These are phyloP conservation scores for Strigops habroptila DNA, from an alignment of 2,113 vertebrate genomes.

Conservation along the genomic window DNA sequence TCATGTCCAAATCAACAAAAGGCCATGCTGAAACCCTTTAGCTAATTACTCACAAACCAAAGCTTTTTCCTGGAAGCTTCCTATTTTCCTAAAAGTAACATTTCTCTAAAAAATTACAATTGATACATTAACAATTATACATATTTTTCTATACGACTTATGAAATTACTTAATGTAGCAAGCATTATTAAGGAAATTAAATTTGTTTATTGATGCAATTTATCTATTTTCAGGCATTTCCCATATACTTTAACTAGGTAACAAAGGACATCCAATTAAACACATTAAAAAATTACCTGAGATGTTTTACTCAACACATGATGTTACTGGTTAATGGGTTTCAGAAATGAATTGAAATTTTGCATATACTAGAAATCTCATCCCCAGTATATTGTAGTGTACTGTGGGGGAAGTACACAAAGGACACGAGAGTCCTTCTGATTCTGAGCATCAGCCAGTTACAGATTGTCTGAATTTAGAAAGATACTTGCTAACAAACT, in stretches of 20 bases:
- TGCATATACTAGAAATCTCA: neutral
- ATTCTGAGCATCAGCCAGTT: neutral
- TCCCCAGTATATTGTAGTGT: neutral
- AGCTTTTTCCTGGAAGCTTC: slow-evolving; percentile 19
- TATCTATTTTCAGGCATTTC: neutral
- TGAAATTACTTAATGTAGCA: neutral
- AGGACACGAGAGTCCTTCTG: neutral
- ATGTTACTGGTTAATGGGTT: neutral
- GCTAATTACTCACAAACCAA: slow-evolving; percentile 44
- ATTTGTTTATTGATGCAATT: slow-evolving; percentile 7
- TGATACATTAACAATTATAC: slow-evolving; percentile 44
- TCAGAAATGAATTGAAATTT: neutral
- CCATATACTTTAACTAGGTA: neutral
- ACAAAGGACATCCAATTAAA: neutral
- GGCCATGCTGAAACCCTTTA: neutral
- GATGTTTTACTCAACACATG: neutral
- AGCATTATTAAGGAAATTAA: slow-evolving; percentile 24
- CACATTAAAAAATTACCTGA: neutral
- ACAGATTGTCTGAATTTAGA: neutral
- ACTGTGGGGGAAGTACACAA: neutral
- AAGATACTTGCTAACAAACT: neutral
- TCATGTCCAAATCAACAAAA: slow-evolving; percentile 50
- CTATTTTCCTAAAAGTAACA: slow-evolving; percentile 16
- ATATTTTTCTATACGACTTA: slow-evolving; percentile 25
- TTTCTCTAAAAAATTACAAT: slow-evolving; percentile 52